phyloP scores from a whole-genome alignment of 2,113 vertebrate genomes.

The Hemiscyllium ocellatum region DNA sequence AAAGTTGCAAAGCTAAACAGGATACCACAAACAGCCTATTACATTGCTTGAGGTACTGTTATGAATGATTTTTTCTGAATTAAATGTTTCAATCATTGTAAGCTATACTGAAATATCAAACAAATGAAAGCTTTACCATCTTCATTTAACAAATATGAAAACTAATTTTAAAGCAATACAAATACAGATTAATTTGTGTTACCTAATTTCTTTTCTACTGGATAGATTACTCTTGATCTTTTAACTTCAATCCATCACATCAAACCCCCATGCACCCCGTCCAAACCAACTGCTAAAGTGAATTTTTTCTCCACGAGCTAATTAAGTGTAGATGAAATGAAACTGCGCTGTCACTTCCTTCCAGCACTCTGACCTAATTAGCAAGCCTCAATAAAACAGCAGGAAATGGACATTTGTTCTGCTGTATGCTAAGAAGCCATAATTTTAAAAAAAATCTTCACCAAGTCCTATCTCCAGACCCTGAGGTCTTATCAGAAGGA shows the following conservation, averaged over 20 bases:
- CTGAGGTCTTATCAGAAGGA: conserved; percentile 19
- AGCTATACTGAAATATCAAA: not conserved
- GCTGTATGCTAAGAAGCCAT: not conserved
- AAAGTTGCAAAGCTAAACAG: not conserved
- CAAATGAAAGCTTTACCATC: not conserved
- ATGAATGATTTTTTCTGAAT: not conserved
- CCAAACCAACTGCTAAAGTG: conserved; percentile 22
- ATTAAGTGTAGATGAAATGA: conserved; percentile 35
- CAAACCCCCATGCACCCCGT: not conserved
- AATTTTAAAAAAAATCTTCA: not conserved
- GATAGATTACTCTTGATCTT: not conserved
- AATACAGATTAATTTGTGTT: not conserved
- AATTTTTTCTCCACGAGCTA: conserved; percentile 10
- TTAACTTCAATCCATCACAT: not conserved
- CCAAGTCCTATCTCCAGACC: not conserved
- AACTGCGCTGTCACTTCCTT: conserved; percentile 31
- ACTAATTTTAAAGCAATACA: not conserved
- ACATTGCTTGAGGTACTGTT: not conserved
- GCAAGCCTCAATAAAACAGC: conserved; percentile 36
- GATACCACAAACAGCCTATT: not conserved
- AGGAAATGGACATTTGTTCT: conserved; percentile 36
- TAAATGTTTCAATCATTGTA: not conserved
- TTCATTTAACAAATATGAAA: not conserved
- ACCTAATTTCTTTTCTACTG: not conserved
- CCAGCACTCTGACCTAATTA: conserved; percentile 28